Percentiles rank a stretch among this genome's conserved stretches.
Evolutionary conservation across 2,113 vertebrate species (phyloP).

Genomic region (Odontesthes bonariensis): DNA sequence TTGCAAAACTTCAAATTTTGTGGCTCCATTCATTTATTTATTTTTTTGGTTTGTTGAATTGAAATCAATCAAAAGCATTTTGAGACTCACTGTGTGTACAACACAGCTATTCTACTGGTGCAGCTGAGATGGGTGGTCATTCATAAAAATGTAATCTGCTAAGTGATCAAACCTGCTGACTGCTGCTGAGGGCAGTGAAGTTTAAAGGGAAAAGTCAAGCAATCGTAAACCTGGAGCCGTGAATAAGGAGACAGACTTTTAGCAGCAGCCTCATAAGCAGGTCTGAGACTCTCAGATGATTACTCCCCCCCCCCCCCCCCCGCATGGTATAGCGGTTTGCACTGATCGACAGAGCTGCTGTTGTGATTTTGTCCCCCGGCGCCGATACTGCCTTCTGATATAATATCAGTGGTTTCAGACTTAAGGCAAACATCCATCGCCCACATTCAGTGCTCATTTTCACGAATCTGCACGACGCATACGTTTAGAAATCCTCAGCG

Average conservation of each 20-base stretch:
- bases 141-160: background rate
- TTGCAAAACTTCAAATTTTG: no score
- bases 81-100: no score
- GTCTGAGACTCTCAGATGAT: slow-evolving; percentile 17
- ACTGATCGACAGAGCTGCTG: background rate
- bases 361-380: background rate
- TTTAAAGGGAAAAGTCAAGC: background rate
- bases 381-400: background rate
- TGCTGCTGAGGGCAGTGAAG: background rate
- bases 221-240: slow-evolving; percentile 4
- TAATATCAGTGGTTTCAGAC: background rate
- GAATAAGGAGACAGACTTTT: slow-evolving; percentile 14
- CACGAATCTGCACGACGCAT: background rate
- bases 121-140: no score
- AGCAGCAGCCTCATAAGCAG: slow-evolving; percentile 3
- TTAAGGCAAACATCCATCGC: background rate
- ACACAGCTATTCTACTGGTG: no score
- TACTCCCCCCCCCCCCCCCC: background rate
- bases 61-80: no score
- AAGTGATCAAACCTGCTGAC: no score
- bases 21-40: no score
- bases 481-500: background rate
- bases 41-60: no score
- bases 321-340: background rate
- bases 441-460: background rate